Evolutionary conservation across 2,797 vertebrate genomes (phyloP).

Genomic region (Zenarchopterus dispar): DNA sequence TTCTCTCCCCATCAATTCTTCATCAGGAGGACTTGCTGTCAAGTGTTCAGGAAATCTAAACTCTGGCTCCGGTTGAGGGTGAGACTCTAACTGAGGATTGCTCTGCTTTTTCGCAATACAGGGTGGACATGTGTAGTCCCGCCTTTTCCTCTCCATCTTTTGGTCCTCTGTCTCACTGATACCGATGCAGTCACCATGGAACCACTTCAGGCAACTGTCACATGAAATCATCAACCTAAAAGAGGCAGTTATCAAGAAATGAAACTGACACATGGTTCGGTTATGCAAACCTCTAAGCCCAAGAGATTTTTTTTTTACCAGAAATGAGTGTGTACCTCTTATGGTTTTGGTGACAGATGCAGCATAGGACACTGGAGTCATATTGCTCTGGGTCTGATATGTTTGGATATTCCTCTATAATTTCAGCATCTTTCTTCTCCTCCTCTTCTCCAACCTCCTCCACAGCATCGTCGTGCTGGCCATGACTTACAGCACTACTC

Average conservation of each 20-base stretch:
- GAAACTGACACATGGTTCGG: conserved; percentile 38
- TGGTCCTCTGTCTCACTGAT: conserved; percentile 85
- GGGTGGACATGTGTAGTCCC: conserved; percentile 90
- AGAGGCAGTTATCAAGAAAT: conserved; percentile 37
- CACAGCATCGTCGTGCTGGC: conserved; percentile 68
- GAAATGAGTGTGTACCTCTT: conserved; percentile 84
- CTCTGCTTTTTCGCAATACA: conserved; percentile 84
- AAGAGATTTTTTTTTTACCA: conserved; percentile 22
- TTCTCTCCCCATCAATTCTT: conserved; percentile 69
- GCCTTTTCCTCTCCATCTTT: conserved; percentile 85
- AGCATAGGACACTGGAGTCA: conserved; percentile 85
- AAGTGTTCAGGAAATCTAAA: conserved; percentile 38
- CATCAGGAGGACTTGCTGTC: conserved; percentile 68
- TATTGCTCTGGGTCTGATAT: conserved; percentile 82
- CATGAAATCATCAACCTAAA: conserved; percentile 96
- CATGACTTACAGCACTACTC: conserved; percentile 27
- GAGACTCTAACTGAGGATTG: conserved; percentile 41
- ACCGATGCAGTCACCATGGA: conserved; percentile 92
- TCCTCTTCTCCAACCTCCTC: conserved; percentile 48
- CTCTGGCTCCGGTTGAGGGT: conserved; percentile 30
- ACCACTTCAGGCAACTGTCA: conserved; percentile 93
- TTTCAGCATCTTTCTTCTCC: conserved; percentile 13
- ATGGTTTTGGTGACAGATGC: conserved; percentile 90
- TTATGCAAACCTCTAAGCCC: conserved; percentile 38
- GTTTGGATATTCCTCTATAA: conserved; percentile 54